Evolutionary conservation across 2,888 invertebrate species (phyloP).

Genomic region (Acronicta alni): DNA sequence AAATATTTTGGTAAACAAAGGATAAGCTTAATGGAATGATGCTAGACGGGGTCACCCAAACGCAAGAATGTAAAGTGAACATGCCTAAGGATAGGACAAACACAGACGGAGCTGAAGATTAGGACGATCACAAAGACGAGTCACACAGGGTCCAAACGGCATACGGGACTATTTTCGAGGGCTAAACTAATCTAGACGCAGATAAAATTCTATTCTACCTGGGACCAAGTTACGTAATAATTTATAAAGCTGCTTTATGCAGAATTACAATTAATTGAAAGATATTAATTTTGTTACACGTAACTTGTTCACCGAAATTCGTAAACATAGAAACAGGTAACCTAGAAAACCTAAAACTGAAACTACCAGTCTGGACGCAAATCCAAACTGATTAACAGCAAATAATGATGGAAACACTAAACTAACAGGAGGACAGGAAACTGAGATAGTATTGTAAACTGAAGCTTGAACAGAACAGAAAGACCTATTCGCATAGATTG

Average conservation of each 20-base stretch:
- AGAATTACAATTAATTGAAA: constrained; percentile 1
- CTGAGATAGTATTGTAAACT: constrained; percentile 67
- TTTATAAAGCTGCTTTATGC: not conserved
- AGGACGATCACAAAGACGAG: constrained; percentile 54
- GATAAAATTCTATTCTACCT: constrained; percentile 68
- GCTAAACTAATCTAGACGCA: constrained; percentile 73
- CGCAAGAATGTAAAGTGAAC: constrained; percentile 58
- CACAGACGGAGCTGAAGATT: constrained; percentile 63
- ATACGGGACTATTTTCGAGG: constrained; percentile 68
- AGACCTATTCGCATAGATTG: constrained; percentile 87
- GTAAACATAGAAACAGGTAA: constrained; percentile 54
- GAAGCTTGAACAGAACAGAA: constrained; percentile 86
- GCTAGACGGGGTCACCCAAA: constrained; percentile 68
- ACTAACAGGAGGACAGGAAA: constrained; percentile 81
- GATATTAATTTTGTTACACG: constrained; percentile 30
- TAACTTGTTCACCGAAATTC: constrained; percentile 68
- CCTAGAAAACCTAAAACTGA: constrained; percentile 58
- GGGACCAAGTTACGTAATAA: constrained; percentile 71
- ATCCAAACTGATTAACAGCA: constrained; percentile 69
- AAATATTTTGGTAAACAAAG: constrained; percentile 44
- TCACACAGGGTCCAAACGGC: constrained; percentile 69
- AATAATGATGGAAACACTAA: constrained; percentile 73
- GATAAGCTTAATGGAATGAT: constrained; percentile 60
- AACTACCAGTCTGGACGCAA: constrained; percentile 58
- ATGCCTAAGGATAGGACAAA: constrained; percentile 73